A percentile compares a stretch with the other conserved stretches of the same genome.
Conservation (phyloP, 2,113 vertebrate species). For the Elanoides forficatus region DNA sequence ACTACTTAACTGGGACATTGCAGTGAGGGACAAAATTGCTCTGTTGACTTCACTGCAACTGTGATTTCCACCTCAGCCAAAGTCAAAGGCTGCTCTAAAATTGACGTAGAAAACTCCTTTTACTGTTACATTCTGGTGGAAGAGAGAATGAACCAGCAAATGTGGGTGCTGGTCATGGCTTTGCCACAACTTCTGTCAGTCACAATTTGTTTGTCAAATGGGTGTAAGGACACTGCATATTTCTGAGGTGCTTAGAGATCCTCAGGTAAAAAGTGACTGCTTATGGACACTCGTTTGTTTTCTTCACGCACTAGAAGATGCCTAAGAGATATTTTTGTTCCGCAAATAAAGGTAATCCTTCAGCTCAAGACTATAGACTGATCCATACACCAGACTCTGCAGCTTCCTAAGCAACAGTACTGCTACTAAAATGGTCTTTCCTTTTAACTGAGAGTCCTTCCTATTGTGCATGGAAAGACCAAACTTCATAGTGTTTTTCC, state of each 20-base stretch:
- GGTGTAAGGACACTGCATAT: not conserved
- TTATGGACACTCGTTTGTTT: not conserved
- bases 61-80: not conserved
- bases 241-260: not conserved
- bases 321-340: not conserved
- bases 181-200: not conserved
- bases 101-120: not conserved
- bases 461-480: not conserved
- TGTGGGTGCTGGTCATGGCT: not conserved
- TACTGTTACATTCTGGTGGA: not conserved
- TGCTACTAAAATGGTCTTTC: not conserved
- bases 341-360: not conserved
- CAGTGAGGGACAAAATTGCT: not conserved
- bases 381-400: not conserved
- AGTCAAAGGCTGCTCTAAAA: not conserved
- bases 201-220: not conserved
- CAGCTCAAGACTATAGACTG: not conserved
- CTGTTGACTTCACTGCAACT: constrained; percentile 12
- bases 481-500: not conserved
- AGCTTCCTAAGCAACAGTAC: not conserved
- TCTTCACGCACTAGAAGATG: accelerated
- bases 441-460: not conserved
- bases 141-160: not conserved
- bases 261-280: not conserved
- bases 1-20: constrained; percentile 1